Evolutionary conservation across 2,797 vertebrate genomes (phyloP), one percentile per base, ranked within the genome.

Genomic region (Esox masquinongy): DNA sequence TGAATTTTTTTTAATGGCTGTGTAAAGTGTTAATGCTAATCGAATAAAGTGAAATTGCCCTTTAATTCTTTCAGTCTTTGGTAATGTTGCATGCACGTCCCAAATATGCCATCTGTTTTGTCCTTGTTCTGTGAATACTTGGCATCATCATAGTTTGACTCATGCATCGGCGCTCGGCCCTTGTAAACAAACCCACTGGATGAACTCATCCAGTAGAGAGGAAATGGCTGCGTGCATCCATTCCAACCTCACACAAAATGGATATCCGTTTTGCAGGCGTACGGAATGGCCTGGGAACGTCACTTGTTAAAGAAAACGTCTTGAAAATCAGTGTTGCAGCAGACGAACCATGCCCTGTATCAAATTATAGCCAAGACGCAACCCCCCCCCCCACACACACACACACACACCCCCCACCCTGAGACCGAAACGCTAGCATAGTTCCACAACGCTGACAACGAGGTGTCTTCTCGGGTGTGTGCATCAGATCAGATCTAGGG

Each of bases 331-430:
- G 71, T 22, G 19, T 36, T 59, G 11, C 53, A 14, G 14, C 56
- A 31, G 11, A 59, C 17, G 31, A 43, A 73, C 22, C n/a, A 2
- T 5, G 14, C n/a, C 29, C 0, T 47, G 16, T n/a, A 22, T 73
- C 53, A 31, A 73, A 73, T 61, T 39, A 61, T 59, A 73, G 34
- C 51, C 51, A 39, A 31, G 29, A 56, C 39, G 49, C 51, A 59
- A n/a, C 24, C 53, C 53, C 16, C 2, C 43, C 11, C 43, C 43
- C 56, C 17, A 31, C 51, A 26, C 26, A 5, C 29, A 56, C 22
- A 50, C 51, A 59, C n/a, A 24, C 56, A 72, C 8, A 1, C 43
- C 12, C 43, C 43, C 56, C 17, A n/a, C 70, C 49, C 26, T 2
- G 70, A 56, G 70, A 56, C 50, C n/a, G 17, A 72, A 36, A 36